phyloP scores from a whole-genome alignment of 2,888 invertebrate genomes.

The Alviniconcha strummeri region DNA sequence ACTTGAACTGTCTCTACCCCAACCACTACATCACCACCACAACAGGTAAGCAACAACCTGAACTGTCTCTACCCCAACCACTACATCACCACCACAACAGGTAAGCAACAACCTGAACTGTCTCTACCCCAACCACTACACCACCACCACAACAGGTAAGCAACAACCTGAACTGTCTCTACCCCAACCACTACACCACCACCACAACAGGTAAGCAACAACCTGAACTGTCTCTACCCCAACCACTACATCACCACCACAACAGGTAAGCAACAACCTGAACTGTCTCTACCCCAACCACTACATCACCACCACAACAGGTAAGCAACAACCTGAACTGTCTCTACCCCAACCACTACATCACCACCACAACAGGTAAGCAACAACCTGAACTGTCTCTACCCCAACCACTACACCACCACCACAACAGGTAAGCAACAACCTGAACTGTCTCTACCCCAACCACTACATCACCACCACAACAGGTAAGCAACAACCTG shows the following conservation, averaged over 20 bases:
- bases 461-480: constrained; percentile 21
- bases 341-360: constrained; percentile 19
- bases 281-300: constrained; percentile 17
- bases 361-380: constrained; percentile 17
- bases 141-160: constrained; percentile 13
- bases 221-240: constrained; percentile 13
- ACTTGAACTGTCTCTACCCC: constrained; percentile 11
- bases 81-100: constrained; percentile 18
- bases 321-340: constrained; percentile 19
- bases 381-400: constrained; percentile 15
- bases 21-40: constrained; percentile 21
- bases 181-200: constrained; percentile 18
- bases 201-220: no score
- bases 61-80: constrained; percentile 17
- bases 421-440: no score
- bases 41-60: no score
- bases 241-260: constrained; percentile 21
- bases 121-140: constrained; percentile 19
- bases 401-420: constrained; percentile 18
- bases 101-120: constrained; percentile 19
- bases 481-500: no score
- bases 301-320: constrained; percentile 18
- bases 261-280: no score
- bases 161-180: constrained; percentile 15
- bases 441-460: constrained; percentile 13